These are phyloP conservation scores for Melanaphis sacchari DNA, from an alignment of 1,140 invertebrate species.

Conservation along the genomic window DNA sequence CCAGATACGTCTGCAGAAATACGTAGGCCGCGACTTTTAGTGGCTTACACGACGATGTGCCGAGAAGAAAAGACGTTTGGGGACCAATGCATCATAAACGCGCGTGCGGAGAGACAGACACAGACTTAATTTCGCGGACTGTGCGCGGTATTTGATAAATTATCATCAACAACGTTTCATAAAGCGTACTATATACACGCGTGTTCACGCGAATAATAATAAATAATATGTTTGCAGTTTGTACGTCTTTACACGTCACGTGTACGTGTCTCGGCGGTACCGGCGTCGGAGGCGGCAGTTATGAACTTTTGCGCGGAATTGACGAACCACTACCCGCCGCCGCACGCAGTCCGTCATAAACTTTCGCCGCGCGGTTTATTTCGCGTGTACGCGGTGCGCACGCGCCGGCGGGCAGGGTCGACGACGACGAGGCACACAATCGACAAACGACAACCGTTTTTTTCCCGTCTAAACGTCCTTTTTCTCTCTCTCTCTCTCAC, in stretches of 20 bases:
- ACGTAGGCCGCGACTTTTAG: neutral
- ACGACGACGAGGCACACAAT: slow-evolving; percentile 26
- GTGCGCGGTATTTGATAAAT: neutral
- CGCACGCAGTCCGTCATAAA: neutral
- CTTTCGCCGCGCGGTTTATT: neutral
- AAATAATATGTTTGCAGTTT: slow-evolving; percentile 10
- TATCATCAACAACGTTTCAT: neutral
- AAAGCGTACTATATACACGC: neutral
- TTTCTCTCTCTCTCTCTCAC: neutral
- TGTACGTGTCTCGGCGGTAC: neutral
- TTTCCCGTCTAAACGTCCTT: neutral
- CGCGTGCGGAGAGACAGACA: neutral
- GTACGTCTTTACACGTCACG: neutral
- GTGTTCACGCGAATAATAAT: neutral
- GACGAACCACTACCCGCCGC: neutral
- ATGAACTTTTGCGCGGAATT: slow-evolving; percentile 6
- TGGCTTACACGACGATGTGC: neutral
- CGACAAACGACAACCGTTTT: slow-evolving; percentile 38
- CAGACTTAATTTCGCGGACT: neutral
- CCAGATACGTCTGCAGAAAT: neutral
- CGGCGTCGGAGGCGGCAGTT: neutral
- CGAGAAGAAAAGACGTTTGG: neutral
- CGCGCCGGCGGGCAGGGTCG: neutral
- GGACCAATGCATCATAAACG: neutral
- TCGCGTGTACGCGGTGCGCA: neutral